phyloP scores from a whole-genome alignment of 2,888 invertebrate species.

The Eudemis profundana region DNA sequence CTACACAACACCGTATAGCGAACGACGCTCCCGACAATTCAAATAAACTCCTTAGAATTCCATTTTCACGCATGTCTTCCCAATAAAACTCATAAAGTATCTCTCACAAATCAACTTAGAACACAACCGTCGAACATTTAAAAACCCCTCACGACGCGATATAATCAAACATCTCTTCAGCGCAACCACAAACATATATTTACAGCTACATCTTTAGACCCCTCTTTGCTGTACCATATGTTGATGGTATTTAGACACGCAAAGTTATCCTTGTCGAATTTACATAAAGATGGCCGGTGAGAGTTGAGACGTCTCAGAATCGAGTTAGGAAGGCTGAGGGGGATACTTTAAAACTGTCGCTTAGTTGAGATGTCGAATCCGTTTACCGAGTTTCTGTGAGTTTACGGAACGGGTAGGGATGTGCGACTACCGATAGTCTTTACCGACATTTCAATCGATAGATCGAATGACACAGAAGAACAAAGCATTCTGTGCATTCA shows the following conservation, averaged over 20 bases:
- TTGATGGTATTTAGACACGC: conserved; percentile 56
- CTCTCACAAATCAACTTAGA: conserved; percentile 65
- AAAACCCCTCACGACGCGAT: conserved; percentile 72
- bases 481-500: no score
- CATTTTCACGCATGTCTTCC: conserved; percentile 31
- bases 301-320: conserved; percentile 77
- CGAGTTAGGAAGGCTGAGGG: conserved; percentile 74
- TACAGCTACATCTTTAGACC: conserved; percentile 40
- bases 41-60: conserved; percentile 13
- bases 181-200: conserved; percentile 53
- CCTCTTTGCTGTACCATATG: conserved; percentile 39
- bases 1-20: background rate
- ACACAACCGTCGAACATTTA: conserved; percentile 61
- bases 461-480: no score
- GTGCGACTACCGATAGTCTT: conserved; percentile 15
- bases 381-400: conserved; percentile 76
- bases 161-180: conserved; percentile 66
- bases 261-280: conserved; percentile 71
- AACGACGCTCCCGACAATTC: background rate
- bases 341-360: conserved; percentile 84
- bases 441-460: background rate
- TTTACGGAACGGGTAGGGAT: conserved; percentile 45
- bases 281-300: conserved; percentile 79
- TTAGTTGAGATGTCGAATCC: conserved; percentile 82
- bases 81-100: conserved; percentile 36